These are phyloP conservation scores for Apoderus coryli DNA, from an alignment of 2,888 invertebrate genomes.

Conservation along the genomic window DNA sequence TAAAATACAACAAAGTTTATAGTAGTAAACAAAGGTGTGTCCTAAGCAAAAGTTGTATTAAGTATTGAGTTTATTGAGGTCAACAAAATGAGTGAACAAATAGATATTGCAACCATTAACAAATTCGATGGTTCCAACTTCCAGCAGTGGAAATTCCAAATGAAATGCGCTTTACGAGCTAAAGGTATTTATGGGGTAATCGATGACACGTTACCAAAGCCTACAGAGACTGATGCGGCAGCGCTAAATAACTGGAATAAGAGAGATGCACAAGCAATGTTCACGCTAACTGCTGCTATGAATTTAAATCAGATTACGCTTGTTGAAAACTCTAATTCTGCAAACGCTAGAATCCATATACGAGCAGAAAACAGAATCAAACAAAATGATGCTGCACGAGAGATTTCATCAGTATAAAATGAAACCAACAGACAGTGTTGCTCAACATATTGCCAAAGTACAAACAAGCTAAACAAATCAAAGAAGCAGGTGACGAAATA, in stretches of 20 bases:
- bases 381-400: conserved; percentile 20
- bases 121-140: conserved; percentile 13
- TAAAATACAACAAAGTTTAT: background rate
- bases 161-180: conserved; percentile 13
- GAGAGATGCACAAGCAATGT: conserved; percentile 17
- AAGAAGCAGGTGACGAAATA: conserved; percentile 15
- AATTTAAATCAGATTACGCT: conserved; percentile 17
- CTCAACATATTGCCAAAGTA: conserved; percentile 22
- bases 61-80: background rate
- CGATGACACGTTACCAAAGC: conserved; percentile 5
- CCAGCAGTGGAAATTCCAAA: conserved; percentile 15
- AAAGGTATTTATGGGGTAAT: conserved; percentile 8
- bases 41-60: too few relatives aligned
- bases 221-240: background rate
- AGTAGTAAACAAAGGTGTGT: too few relatives aligned
- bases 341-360: too few relatives aligned
- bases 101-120: conserved; percentile 2
- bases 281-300: conserved; percentile 15
- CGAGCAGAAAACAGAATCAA: conserved; percentile 16
- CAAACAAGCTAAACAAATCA: conserved; percentile 19
- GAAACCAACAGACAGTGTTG: conserved; percentile 17
- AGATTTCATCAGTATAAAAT: conserved; percentile 17
- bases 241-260: conserved; percentile 11
- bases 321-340: conserved; percentile 18
- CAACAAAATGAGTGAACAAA: conserved; percentile 1